phyloP scores from a whole-genome alignment of 2,888 invertebrate genomes.

The Eupithecia subfuscata region DNA sequence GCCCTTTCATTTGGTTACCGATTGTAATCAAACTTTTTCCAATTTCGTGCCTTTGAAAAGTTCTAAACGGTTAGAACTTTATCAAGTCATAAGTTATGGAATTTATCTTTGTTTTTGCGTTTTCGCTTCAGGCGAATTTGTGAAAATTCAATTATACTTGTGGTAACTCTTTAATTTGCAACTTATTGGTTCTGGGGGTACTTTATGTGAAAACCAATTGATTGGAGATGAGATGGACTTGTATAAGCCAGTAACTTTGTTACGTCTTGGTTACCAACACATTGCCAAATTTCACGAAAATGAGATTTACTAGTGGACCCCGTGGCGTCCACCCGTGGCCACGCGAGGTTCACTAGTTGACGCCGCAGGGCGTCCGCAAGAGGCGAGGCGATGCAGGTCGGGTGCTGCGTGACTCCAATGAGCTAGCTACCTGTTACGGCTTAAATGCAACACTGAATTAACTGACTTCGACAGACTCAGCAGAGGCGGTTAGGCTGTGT shows the following conservation, averaged over 20 bases:
- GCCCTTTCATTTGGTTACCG: slow-evolving; percentile 36
- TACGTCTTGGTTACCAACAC: background rate
- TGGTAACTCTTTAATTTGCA: slow-evolving; percentile 24
- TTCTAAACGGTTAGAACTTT: slow-evolving; percentile 41
- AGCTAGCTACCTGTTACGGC: too few species aligned
- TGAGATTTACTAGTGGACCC: too few species aligned
- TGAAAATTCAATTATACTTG: slow-evolving; percentile 35
- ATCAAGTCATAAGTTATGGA: slow-evolving; percentile 40
- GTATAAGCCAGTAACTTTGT: background rate
- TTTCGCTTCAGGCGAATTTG: slow-evolving; percentile 36
- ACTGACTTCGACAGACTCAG: too few species aligned
- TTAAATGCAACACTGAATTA: too few species aligned
- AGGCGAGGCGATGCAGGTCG: too few species aligned
- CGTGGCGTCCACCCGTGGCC: too few species aligned
- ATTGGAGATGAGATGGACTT: background rate
- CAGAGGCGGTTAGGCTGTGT: too few species aligned
- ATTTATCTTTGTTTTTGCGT: slow-evolving; percentile 43
- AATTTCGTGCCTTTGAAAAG: slow-evolving; percentile 40
- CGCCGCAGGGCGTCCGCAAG: too few species aligned
- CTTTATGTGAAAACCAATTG: slow-evolving; percentile 1
- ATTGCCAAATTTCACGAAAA: too few species aligned
- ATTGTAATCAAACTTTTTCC: slow-evolving; percentile 47
- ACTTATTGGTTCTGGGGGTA: slow-evolving; percentile 12
- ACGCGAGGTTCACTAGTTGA: too few species aligned
- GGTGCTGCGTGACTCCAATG: too few species aligned